phyloP scores from a whole-genome alignment of 2,888 invertebrate genomes.

The Dicranocentrus wangi region DNA sequence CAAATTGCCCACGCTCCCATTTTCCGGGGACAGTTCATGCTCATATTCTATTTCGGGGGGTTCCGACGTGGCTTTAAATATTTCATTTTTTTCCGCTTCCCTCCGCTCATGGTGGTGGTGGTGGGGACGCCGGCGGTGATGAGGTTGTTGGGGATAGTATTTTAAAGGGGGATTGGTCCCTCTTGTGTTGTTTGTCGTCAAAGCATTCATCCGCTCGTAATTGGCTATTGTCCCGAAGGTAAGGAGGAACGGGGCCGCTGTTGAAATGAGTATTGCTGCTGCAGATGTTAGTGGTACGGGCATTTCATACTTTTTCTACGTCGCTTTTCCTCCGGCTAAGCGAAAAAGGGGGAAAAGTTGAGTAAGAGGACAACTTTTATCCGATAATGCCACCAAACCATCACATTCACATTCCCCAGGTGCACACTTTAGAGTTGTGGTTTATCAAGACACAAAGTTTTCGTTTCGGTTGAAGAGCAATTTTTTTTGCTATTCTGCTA shows the following conservation, averaged over 20 bases:
- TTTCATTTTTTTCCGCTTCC: background rate
- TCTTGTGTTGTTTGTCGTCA: background rate
- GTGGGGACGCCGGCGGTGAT: constrained; percentile 1
- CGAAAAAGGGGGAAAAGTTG: background rate
- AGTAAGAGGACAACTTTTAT: constrained; percentile 6
- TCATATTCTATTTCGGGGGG: too few relatives aligned
- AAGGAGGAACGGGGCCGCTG: constrained; percentile 17
- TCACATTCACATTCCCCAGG: constrained; percentile 13
- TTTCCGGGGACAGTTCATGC: too few relatives aligned
- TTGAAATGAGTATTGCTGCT: constrained; percentile 19
- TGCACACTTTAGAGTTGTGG: background rate
- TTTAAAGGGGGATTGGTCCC: background rate
- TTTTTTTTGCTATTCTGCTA: too few relatives aligned
- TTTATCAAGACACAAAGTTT: background rate
- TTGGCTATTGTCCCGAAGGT: constrained; percentile 32
- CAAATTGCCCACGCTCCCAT: too few relatives aligned
- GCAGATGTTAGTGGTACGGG: constrained; percentile 7
- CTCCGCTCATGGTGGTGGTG: constrained; percentile 16
- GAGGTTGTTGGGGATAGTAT: background rate
- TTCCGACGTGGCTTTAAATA: too few relatives aligned
- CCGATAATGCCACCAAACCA: constrained; percentile 5
- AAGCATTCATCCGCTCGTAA: constrained; percentile 19
- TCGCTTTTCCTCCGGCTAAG: constrained; percentile 6
- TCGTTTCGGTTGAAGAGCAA: background rate
- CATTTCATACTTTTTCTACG: constrained; percentile 13